Evolutionary conservation across 2,113 vertebrate genomes (phyloP), one percentile per base, ranked within the genome.

Genomic region (Pungitius pungitius): DNA sequence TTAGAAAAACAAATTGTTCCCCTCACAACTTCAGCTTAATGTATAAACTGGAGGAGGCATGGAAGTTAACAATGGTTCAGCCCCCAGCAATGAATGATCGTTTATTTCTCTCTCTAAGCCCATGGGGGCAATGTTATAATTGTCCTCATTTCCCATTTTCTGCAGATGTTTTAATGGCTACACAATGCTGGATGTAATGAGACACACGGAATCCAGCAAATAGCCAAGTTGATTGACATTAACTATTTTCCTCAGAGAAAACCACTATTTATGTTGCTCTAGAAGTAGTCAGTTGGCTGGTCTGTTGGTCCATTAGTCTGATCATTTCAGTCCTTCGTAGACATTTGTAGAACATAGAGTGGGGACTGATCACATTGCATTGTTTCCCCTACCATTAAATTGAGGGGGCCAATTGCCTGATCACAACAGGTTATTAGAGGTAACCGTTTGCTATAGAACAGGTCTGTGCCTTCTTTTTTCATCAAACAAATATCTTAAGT

Each of bases 91-190:
- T 22, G 33, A 40, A 62, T 27, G 0, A 42, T 62, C 80, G 63
- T 76, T 78, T 42, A 61, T 81, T 78, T 76, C 69, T 64, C 57
- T 69, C 52, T 43, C 60, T 71, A 71, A 81, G 60, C 63, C 70
- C 75, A 47, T 2, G 49, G 74, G 75, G 63, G 40, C 22, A 20
- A 56, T 70, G 78, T 73, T 75, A 85, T 60, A 77, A 47, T 71
- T 51, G 63, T 67, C 78, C 70, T 62, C 39, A 55, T 78, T 80
- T 76, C 73, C 62, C 79, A 77, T 54, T 83, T 77, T 75, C 69
- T 64, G 65, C 63, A 82, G 72, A 49, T 76, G 75, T 3, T 72
- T 74, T 83, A 61, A 87, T 85, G 72, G 65, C 60, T 27, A 42
- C 64, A 39, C 27, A 63, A 68, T 24, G 42, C 55, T 27, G 40